Evolutionary conservation across 2,797 vertebrate genomes (phyloP).

Genomic region (Gallinago stenura): DNA sequence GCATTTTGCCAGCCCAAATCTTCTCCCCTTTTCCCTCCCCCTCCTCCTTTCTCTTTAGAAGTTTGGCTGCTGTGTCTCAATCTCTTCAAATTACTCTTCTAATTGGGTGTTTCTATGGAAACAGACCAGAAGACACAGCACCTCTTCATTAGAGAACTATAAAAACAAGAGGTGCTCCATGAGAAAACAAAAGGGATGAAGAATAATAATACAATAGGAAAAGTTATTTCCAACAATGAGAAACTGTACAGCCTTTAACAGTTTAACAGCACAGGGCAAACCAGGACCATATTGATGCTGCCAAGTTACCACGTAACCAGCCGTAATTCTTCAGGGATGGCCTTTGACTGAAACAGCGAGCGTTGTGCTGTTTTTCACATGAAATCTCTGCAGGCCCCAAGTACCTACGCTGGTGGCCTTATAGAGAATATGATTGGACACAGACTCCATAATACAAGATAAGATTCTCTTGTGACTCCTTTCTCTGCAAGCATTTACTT

Average conservation of each 20-base stretch:
- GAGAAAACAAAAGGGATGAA: constrained; percentile 40
- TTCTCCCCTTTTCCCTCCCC: background rate
- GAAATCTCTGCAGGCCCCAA: background rate
- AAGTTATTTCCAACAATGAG: constrained; percentile 11
- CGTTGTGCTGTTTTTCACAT: background rate
- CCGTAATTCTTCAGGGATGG: background rate
- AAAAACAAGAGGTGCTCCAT: constrained; percentile 55
- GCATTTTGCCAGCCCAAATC: constrained; percentile 62
- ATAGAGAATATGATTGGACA: too few relatives aligned
- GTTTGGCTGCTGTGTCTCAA: constrained; percentile 67
- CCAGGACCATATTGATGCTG: background rate
- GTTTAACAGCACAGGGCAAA: constrained; percentile 10
- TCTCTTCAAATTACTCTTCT: constrained; percentile 71
- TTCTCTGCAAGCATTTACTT: background rate
- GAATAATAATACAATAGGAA: background rate
- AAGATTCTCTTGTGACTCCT: background rate
- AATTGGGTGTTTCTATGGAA: constrained; percentile 73
- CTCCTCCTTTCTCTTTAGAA: background rate
- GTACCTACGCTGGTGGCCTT: background rate
- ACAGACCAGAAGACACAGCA: constrained; percentile 38
- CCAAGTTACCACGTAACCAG: background rate
- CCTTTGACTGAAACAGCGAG: background rate
- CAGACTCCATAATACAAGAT: background rate
- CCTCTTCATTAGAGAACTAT: constrained; percentile 56
- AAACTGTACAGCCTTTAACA: background rate